These are phyloP conservation scores for Xyrichtys novacula DNA, from an alignment of 2,797 vertebrate genomes.

Conservation along the genomic window DNA sequence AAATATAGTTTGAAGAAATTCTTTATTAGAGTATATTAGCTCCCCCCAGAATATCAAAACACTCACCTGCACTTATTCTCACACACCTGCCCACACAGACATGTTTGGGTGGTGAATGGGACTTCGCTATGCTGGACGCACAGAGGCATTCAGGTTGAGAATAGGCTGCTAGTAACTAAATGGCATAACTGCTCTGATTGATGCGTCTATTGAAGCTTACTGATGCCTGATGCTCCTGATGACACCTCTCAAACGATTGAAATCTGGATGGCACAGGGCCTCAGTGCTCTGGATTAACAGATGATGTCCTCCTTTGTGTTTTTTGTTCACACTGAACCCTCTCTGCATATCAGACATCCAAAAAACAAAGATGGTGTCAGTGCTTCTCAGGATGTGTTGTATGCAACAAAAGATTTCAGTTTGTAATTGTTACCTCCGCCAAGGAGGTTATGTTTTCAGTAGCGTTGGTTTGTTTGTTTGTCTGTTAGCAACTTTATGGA, in stretches of 20 bases:
- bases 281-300: conserved; percentile 12
- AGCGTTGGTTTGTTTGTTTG: too few relatives aligned
- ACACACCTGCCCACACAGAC: not conserved
- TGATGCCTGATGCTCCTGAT: conserved; percentile 48
- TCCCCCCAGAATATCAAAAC: conserved; percentile 17
- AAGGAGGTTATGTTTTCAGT: too few relatives aligned
- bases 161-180: conserved; percentile 44
- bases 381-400: not conserved
- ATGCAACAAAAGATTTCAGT: not conserved
- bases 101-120: conserved; percentile 31
- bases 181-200: conserved; percentile 48
- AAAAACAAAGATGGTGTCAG: not conserved
- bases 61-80: conserved; percentile 4
- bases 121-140: conserved; percentile 46
- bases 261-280: conserved; percentile 1
- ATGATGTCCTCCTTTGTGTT: not conserved
- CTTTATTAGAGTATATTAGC: conserved; percentile 62
- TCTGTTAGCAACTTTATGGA: too few relatives aligned
- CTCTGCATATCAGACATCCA: not conserved
- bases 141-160: conserved; percentile 39
- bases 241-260: conserved; percentile 24
- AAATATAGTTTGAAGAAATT: conserved; percentile 61
- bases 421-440: too few relatives aligned
- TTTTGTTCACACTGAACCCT: not conserved
- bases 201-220: conserved; percentile 54